Evolutionary conservation across 2,113 vertebrate genomes (phyloP).

Genomic region (Elanus axillaris): DNA sequence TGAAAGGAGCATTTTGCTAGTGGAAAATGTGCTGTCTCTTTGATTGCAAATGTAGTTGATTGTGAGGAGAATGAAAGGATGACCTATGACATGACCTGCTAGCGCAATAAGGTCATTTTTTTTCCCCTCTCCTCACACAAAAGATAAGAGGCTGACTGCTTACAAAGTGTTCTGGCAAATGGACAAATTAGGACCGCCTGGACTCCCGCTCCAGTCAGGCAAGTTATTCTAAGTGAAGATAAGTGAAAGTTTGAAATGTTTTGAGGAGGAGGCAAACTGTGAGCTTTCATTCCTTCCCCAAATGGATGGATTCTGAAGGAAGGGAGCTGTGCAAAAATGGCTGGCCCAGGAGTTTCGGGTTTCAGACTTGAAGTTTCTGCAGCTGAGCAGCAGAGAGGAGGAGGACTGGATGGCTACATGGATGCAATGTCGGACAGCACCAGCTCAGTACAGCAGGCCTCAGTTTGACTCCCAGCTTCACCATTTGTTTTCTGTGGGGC

Average conservation of each 20-base stretch:
- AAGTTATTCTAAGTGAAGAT: constrained; percentile 64
- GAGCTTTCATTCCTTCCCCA: constrained; percentile 26
- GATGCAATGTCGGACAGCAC: fast-evolving
- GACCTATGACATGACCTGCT: constrained; percentile 66
- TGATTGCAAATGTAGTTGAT: constrained; percentile 65
- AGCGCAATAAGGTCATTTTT: constrained; percentile 48
- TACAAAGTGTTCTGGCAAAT: constrained; percentile 70
- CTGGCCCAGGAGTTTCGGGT: background rate
- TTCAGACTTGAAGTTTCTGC: background rate
- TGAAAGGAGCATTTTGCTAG: constrained; percentile 26
- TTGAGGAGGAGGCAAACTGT: background rate
- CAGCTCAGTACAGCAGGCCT: background rate
- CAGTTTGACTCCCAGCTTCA: background rate
- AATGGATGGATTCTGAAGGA: background rate
- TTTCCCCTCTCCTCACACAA: constrained; percentile 7
- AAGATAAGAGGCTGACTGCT: constrained; percentile 69
- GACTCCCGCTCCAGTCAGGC: background rate
- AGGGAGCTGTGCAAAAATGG: background rate
- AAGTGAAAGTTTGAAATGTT: constrained; percentile 61
- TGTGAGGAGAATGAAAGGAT: constrained; percentile 67
- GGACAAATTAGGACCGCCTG: constrained; percentile 65
- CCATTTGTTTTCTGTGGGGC: background rate
- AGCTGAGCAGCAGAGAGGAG: background rate
- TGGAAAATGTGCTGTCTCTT: constrained; percentile 61
- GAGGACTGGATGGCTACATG: fast-evolving